A percentile compares a stretch with the other conserved stretches of the same genome.
Evolutionary conservation across 2,888 invertebrate species (phyloP).

Genomic region (Molanna angustata): DNA sequence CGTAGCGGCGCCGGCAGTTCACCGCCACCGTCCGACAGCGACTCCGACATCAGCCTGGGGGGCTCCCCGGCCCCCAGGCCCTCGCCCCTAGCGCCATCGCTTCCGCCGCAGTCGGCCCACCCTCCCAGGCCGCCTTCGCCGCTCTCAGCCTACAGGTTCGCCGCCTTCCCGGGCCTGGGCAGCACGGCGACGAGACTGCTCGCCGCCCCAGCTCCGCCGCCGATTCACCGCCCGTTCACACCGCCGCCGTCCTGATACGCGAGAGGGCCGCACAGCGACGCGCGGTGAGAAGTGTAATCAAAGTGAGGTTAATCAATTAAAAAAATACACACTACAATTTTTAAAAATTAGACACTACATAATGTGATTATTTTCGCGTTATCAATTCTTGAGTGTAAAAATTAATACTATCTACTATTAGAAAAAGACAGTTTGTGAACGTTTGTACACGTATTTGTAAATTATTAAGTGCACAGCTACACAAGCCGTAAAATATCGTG

Average conservation of each 20-base stretch:
- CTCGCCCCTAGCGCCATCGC: slow-evolving; percentile 2
- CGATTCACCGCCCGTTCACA: slow-evolving; percentile 31
- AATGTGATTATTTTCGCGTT: no score
- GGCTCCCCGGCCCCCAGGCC: slow-evolving; percentile 38
- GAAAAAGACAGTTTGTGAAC: no score
- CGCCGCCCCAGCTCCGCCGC: slow-evolving; percentile 24
- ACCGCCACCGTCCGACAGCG: slow-evolving; percentile 43
- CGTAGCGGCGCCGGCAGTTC: slow-evolving; percentile 33
- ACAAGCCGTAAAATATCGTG: no score
- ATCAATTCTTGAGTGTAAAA: no score
- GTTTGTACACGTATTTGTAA: no score
- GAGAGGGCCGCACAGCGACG: no score
- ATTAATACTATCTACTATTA: no score
- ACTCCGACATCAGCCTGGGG: slow-evolving; percentile 47
- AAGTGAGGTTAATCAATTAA: no score
- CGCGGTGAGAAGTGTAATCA: no score
- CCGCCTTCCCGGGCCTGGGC: slow-evolving; percentile 18
- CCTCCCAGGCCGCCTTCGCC: slow-evolving; percentile 20
- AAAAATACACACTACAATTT: no score
- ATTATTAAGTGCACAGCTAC: no score
- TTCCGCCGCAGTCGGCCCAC: slow-evolving; percentile 13
- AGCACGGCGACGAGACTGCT: slow-evolving; percentile 24
- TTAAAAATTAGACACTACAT: no score
- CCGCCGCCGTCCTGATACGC: slow-evolving; percentile 32
- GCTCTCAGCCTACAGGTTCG: slow-evolving; percentile 18